Conservation (phyloP, 1,140 invertebrate species). For the Vanessa atalanta region DNA sequence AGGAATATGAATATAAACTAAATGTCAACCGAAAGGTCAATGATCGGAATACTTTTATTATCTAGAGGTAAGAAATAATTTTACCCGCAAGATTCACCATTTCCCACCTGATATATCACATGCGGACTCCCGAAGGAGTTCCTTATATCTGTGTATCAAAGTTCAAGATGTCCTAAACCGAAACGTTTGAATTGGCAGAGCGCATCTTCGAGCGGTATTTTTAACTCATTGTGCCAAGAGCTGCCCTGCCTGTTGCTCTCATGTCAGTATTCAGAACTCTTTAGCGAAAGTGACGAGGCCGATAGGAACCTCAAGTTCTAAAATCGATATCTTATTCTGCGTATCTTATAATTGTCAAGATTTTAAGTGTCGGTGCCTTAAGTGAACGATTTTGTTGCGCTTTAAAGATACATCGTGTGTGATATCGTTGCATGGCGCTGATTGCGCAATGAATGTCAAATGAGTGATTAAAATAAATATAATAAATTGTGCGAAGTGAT, state of each 20-base stretch:
- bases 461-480: conserved; percentile 48
- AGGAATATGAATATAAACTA: conserved; percentile 34
- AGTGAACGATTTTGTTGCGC: conserved; percentile 9
- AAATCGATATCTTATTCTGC: conserved; percentile 17
- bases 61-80: conserved; percentile 32
- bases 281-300: conserved; percentile 69
- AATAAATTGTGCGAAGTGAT: conserved; percentile 49
- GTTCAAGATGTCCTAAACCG: conserved; percentile 69
- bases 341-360: background rate
- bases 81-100: conserved; percentile 21
- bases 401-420: conserved; percentile 24
- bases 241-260: conserved; percentile 66
- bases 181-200: conserved; percentile 72
- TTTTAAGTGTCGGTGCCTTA: conserved; percentile 32
- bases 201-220: conserved; percentile 79
- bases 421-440: conserved; percentile 33
- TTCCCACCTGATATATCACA: conserved; percentile 24
- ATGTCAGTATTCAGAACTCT: conserved; percentile 62
- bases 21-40: conserved; percentile 47
- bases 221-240: conserved; percentile 79
- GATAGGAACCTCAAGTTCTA: conserved; percentile 30
- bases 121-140: conserved; percentile 31
- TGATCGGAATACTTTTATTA: conserved; percentile 42
- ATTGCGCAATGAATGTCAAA: conserved; percentile 52
- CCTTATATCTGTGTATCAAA: conserved; percentile 66